A percentile compares a stretch with the other conserved stretches of the same genome.
These are phyloP conservation scores for Peromyscus maniculatus DNA, from an alignment of 2,113 vertebrate genomes.

Conservation along the genomic window DNA sequence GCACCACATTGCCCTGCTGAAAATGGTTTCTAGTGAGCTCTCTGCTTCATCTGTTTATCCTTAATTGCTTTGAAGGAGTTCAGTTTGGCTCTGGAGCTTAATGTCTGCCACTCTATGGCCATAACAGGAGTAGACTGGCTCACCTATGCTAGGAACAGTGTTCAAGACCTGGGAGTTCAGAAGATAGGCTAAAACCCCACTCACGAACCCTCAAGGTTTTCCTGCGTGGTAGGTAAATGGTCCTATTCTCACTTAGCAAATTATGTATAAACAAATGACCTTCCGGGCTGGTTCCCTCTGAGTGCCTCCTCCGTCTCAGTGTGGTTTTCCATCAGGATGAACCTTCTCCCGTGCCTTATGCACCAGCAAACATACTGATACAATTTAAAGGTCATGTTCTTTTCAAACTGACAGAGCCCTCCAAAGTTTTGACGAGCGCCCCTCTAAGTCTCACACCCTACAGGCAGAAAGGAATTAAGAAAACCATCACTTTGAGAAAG, in stretches of 20 bases:
- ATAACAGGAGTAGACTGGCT: not conserved
- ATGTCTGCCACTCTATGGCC: not conserved
- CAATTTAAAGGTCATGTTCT: slow-evolving; percentile 99
- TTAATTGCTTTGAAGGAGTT: slow-evolving; percentile 43
- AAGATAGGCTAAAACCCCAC: not conserved
- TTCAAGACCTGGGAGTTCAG: not conserved
- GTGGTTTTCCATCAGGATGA: slow-evolving; percentile 92
- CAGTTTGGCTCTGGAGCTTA: slow-evolving; percentile 27
- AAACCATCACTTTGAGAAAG: slow-evolving; percentile 90
- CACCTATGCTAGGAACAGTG: not conserved
- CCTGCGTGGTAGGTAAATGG: not conserved
- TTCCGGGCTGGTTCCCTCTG: slow-evolving; percentile 85
- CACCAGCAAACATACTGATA: slow-evolving; percentile 99
- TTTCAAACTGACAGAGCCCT: slow-evolving; percentile 99
- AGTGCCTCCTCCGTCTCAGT: slow-evolving; percentile 90
- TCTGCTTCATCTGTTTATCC: slow-evolving; percentile 47
- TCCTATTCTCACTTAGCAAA: slow-evolving; percentile 56
- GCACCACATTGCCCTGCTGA: not conserved
- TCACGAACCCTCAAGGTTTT: not conserved
- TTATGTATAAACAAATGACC: slow-evolving; percentile 88
- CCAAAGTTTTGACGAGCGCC: slow-evolving; percentile 98
- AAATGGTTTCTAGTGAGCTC: slow-evolving; percentile 54
- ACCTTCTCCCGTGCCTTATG: slow-evolving; percentile 96
- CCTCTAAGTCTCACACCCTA: slow-evolving; percentile 92
- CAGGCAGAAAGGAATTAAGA: slow-evolving; percentile 94